These are phyloP conservation scores for Uria lomvia DNA, from an alignment of 2,113 vertebrate genomes.

Conservation along the genomic window DNA sequence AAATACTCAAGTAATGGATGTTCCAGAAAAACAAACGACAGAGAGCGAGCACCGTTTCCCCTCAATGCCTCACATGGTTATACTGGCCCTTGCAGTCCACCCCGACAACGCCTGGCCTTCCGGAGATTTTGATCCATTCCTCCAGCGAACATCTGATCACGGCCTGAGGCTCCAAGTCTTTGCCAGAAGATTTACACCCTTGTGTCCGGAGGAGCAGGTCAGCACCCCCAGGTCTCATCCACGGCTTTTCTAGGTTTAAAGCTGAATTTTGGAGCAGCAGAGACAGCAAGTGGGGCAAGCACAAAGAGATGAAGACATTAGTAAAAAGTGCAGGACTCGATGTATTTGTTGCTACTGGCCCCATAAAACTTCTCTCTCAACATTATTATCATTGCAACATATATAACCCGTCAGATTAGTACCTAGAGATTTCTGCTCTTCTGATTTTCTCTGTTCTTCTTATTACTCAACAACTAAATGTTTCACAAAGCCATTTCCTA, in stretches of 20 bases:
- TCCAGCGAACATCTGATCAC: background rate
- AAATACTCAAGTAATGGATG: background rate
- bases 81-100: background rate
- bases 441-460: conserved; percentile 60
- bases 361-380: conserved; percentile 33
- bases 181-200: background rate
- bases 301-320: background rate
- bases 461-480: conserved; percentile 66
- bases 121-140: background rate
- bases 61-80: background rate
- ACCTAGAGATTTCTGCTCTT: conserved; percentile 48
- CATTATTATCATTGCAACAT: conserved; percentile 3
- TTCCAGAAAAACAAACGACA: background rate
- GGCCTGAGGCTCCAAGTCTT: background rate
- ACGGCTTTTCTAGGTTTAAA: background rate
- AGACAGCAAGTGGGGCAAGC: background rate
- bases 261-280: background rate
- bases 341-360: background rate
- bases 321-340: background rate
- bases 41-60: background rate
- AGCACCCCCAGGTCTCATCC: background rate
- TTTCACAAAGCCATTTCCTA: conserved; percentile 68
- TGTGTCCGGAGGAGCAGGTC: background rate
- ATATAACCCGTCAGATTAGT: conserved; percentile 27
- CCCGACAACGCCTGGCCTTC: background rate